Base-by-base conservation (phyloP, 2,797 vertebrate genomes). In the Mus minutoides region DNA sequence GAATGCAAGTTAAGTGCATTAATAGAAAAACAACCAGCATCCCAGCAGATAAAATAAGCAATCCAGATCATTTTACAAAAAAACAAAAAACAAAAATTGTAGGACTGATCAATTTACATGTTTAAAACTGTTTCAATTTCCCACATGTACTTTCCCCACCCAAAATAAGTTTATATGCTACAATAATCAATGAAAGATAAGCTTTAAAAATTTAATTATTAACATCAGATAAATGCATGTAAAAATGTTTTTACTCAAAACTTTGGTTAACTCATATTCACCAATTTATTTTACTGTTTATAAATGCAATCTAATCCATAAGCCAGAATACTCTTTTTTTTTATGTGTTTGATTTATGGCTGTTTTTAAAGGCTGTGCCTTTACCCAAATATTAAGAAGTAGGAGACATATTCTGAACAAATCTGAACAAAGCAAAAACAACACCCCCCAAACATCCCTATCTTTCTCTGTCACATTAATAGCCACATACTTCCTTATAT, bases 1-100 rank as follows among this genome's bases (percentile, higher is more conserved):
- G 99, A 99, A 99, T 99, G 98, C 98, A 99, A 99, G 99, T 99
- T 98, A 99, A 99, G 98, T 99, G 98, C 98, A 99, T 99, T 99
- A 99, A 99, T 99, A 99, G 98, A 98, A 99, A 99, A 99, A 98
- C 98, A 99, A 98, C 98, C 99, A 98, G 98, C 98, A 99, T 99
- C 98, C 98, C 98, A 99, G 98, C 98, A 99, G 98, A 99, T 98
- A 98, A 98, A 98, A 98, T 98, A 98, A 99, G 98, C 98, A 99
- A 99, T 98, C 98, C 98, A 98, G 96, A 98, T 98, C 97, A 98
- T 95, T 98, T 98, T 85, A 97, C 56, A 58, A 97, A 98, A 98
- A 96, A 95, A 94, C 96, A 75, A 98, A 92, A 92, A 62, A 2
- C 40, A 14, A 97, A 98, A 98, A 98, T 97, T 98, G 97, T 91